Conservation (phyloP, 1,140 invertebrate genomes). For the Eriocheir sinensis region DNA sequence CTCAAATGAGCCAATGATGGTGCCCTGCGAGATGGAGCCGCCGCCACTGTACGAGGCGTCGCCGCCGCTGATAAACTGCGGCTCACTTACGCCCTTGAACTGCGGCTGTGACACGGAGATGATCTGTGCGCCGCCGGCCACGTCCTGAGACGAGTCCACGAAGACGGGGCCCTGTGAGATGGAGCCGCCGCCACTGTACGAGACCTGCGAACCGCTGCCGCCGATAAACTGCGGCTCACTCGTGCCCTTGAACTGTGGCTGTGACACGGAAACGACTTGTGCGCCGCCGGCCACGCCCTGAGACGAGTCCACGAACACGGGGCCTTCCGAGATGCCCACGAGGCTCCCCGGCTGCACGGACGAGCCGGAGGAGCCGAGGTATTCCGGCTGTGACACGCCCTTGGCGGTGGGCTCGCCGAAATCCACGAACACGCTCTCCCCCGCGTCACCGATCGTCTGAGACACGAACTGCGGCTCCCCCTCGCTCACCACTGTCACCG, state of each 20-base stretch:
- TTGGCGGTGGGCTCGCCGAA: slow-evolving; percentile 24
- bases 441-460: slow-evolving; percentile 2
- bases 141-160: neutral
- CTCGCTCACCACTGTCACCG: neutral
- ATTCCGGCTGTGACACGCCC: slow-evolving; percentile 36
- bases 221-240: neutral
- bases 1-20: slow-evolving; percentile 7
- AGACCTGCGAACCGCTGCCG: neutral
- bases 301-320: slow-evolving; percentile 13
- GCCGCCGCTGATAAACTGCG: neutral
- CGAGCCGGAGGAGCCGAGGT: neutral
- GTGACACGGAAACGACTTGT: slow-evolving; percentile 33
- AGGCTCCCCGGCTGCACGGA: neutral
- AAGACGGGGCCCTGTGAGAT: neutral
- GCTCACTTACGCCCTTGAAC: neutral
- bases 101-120: neutral
- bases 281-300: slow-evolving; percentile 30
- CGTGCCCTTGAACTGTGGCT: slow-evolving; percentile 4
- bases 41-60: neutral
- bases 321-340: neutral
- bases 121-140: neutral
- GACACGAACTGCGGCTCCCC: slow-evolving; percentile 46
- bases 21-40: slow-evolving; percentile 26
- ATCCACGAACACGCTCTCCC: slow-evolving; percentile 42
- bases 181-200: too few species aligned